These are phyloP conservation scores for Pristiophorus japonicus DNA, from an alignment of 2,113 vertebrate genomes.

Conservation along the genomic window DNA sequence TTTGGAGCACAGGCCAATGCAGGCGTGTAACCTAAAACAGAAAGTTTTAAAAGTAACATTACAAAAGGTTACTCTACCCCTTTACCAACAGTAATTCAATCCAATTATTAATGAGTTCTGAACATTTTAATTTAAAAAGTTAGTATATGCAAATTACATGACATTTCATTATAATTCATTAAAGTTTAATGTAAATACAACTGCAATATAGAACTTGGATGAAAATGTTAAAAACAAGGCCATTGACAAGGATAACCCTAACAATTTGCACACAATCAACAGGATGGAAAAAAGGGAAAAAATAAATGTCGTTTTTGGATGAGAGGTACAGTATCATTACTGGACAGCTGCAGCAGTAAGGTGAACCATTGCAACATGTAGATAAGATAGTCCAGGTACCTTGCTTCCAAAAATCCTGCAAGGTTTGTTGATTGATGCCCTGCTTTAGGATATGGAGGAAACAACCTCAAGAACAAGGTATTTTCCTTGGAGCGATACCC, in stretches of 20 bases:
- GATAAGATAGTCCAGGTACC: background rate
- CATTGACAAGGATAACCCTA: background rate
- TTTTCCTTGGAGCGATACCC: background rate
- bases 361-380: background rate
- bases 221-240: background rate
- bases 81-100: background rate
- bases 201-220: background rate
- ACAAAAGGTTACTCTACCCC: background rate
- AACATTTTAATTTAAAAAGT: background rate
- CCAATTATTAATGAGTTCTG: background rate
- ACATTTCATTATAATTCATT: background rate
- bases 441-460: background rate
- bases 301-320: no score
- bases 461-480: background rate
- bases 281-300: background rate
- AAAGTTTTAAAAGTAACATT: constrained; percentile 8
- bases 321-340: background rate
- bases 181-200: background rate
- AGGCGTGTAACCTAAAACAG: constrained; percentile 81
- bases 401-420: background rate
- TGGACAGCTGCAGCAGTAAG: background rate
- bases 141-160: background rate
- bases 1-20: constrained; percentile 96
- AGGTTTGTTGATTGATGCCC: background rate
- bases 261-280: background rate